Conservation (phyloP, 2,113 vertebrate genomes). For the Urocynchramus pylzowi region DNA sequence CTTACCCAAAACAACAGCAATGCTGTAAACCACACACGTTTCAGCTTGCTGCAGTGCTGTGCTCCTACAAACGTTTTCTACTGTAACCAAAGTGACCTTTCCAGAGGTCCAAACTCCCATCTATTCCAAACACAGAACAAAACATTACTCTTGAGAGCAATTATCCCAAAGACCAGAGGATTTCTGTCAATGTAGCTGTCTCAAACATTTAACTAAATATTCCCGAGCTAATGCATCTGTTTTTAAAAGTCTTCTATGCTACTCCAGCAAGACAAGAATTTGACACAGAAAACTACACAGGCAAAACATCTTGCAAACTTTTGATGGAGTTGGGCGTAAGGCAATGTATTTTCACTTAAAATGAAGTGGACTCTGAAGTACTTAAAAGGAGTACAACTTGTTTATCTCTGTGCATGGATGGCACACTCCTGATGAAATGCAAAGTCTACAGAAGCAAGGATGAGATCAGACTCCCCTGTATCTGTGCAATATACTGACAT, state of each 20-base stretch:
- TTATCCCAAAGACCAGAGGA: background rate
- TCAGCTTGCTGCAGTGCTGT: background rate
- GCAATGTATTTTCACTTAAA: background rate
- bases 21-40: background rate
- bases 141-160: background rate
- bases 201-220: background rate
- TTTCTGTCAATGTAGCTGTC: background rate
- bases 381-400: background rate
- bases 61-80: background rate
- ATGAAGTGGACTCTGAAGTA: background rate
- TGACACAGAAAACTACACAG: background rate
- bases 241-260: background rate
- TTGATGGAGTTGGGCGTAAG: background rate
- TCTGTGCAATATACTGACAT: background rate
- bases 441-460: background rate
- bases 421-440: background rate
- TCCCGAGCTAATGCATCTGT: background rate
- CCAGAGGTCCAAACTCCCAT: background rate
- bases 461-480: background rate
- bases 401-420: background rate
- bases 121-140: background rate
- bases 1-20: background rate
- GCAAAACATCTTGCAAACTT: background rate
- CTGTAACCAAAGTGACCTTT: background rate
- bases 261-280: background rate